These are phyloP conservation scores for Scomber scombrus DNA, from an alignment of 2,113 vertebrate species.

Conservation along the genomic window DNA sequence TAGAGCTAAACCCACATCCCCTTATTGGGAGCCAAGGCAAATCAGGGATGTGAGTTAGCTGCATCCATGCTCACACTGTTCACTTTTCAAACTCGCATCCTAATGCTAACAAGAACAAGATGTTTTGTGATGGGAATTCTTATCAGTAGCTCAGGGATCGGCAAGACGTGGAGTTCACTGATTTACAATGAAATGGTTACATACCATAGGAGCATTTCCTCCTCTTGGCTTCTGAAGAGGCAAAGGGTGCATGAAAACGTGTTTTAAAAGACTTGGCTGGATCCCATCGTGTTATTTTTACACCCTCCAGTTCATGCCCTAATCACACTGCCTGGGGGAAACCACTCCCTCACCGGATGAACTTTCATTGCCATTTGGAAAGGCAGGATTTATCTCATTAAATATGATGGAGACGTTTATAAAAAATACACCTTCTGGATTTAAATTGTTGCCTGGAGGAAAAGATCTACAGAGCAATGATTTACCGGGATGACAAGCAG, in stretches of 20 bases:
- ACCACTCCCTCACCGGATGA: conserved; percentile 59
- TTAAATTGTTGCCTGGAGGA: conserved; percentile 30
- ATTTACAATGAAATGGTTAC: conserved; percentile 48
- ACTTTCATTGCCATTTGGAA: conserved; percentile 40
- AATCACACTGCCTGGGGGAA: conserved; percentile 51
- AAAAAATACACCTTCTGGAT: conserved; percentile 33
- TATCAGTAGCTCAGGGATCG: conserved; percentile 50
- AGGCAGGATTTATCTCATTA: conserved; percentile 37
- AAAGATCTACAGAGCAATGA: conserved; percentile 10
- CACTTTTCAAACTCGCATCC: conserved; percentile 62
- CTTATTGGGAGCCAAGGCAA: conserved; percentile 70
- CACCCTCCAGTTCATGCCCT: conserved; percentile 49
- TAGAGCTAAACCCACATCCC: conserved; percentile 75
- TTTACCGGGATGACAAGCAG: conserved; percentile 51
- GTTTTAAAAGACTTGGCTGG: conserved; percentile 54
- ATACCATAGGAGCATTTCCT: conserved; percentile 48
- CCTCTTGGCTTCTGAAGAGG: conserved; percentile 37
- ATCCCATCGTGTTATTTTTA: conserved; percentile 60
- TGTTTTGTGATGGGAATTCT: conserved; percentile 56
- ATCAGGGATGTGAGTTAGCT: no score
- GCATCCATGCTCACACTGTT: conserved; percentile 56
- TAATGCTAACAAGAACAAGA: conserved; percentile 69
- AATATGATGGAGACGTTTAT: conserved; percentile 42
- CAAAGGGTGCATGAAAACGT: conserved; percentile 23
- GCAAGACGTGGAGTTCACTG: conserved; percentile 41